Conservation (phyloP, 2,113 vertebrate genomes). For the Balaenoptera acutorostrata region DNA sequence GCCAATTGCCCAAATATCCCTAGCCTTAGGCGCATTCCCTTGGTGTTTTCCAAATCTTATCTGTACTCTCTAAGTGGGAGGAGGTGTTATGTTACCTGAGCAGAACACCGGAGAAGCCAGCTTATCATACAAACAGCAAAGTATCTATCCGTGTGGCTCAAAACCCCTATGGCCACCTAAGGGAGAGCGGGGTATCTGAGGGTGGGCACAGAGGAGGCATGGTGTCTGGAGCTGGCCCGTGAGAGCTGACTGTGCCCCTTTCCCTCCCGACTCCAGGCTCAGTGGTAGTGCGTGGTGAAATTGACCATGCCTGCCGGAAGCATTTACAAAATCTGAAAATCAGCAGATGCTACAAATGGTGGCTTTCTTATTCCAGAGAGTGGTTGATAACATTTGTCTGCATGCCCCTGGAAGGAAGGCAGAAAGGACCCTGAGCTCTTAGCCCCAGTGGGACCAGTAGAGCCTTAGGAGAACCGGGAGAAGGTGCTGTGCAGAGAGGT, state of each 20-base stretch:
- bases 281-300: neutral
- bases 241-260: neutral
- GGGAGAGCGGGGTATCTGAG: neutral
- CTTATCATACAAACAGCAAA: neutral
- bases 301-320: neutral
- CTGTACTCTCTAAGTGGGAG: neutral
- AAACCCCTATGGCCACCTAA: neutral
- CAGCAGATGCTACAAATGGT: neutral
- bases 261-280: neutral
- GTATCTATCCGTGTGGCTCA: neutral
- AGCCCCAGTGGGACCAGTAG: neutral
- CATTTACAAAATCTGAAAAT: neutral
- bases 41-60: neutral
- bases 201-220: neutral
- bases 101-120: neutral
- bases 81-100: neutral
- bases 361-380: neutral
- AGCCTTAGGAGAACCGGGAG: neutral
- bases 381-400: neutral
- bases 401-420: neutral
- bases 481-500: neutral
- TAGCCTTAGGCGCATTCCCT: neutral
- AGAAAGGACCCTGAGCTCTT: neutral
- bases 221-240: neutral
- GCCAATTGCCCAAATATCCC: neutral